Percentiles rank a stretch among this genome's conserved stretches.
phyloP scores from a whole-genome alignment of 1,140 invertebrate species.

The Pachypsylla venusta region DNA sequence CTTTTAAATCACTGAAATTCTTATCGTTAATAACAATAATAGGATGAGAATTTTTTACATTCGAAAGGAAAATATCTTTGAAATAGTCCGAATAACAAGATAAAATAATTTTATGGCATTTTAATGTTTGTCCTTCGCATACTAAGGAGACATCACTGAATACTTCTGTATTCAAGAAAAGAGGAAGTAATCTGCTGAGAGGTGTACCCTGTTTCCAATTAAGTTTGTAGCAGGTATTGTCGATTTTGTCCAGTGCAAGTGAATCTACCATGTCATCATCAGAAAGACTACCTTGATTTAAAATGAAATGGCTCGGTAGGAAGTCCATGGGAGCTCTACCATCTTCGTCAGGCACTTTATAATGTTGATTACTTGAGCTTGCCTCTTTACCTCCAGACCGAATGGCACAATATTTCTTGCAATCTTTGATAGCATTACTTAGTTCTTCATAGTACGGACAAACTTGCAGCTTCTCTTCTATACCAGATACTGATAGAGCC shows the following conservation, averaged over 20 bases:
- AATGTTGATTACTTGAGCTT: background rate
- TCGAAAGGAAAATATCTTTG: slow-evolving; percentile 4
- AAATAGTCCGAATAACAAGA: slow-evolving; percentile 7
- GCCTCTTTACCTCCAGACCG: background rate
- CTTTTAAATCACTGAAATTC: slow-evolving; percentile 5
- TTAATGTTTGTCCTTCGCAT: slow-evolving; percentile 69
- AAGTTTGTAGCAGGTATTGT: background rate
- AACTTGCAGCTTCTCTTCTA: slow-evolving; percentile 1
- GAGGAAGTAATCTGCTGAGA: slow-evolving; percentile 40
- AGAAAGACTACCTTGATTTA: background rate
- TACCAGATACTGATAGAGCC: background rate
- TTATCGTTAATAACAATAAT: slow-evolving; percentile 7
- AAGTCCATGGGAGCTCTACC: background rate
- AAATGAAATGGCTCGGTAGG: background rate
- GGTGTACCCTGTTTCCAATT: background rate
- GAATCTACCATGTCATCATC: slow-evolving; percentile 4
- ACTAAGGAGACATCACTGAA: slow-evolving; percentile 81
- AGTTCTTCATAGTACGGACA: slow-evolving; percentile 15
- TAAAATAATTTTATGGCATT: slow-evolving; percentile 63
- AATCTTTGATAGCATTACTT: slow-evolving; percentile 7
- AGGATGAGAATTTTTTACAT: background rate
- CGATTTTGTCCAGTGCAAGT: background rate
- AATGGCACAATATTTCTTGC: slow-evolving; percentile 7
- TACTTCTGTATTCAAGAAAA: slow-evolving; percentile 62
- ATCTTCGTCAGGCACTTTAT: background rate